These are phyloP conservation scores for Boloria selene DNA, from an alignment of 2,888 invertebrate species.

Conservation along the genomic window DNA sequence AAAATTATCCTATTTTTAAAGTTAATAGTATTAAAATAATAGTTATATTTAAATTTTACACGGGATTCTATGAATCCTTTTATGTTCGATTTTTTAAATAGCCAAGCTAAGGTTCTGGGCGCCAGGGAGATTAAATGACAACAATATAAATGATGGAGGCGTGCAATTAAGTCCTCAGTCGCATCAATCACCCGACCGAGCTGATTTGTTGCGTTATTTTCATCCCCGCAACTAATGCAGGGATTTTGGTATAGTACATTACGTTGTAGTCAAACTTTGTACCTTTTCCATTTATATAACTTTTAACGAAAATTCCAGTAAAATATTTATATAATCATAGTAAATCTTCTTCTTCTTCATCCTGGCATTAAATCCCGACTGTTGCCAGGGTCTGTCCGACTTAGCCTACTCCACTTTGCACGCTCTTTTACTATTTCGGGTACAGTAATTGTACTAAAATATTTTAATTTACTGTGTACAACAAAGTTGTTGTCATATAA, in stretches of 20 bases:
- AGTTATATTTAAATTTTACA: background rate
- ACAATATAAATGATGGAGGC: slow-evolving; percentile 68
- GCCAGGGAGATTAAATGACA: slow-evolving; percentile 62
- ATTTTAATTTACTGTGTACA: background rate
- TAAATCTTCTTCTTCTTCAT: no score
- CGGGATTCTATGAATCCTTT: slow-evolving; percentile 12
- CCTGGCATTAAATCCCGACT: no score
- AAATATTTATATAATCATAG: no score
- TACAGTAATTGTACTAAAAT: background rate
- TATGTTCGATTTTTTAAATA: slow-evolving; percentile 39
- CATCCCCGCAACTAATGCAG: slow-evolving; percentile 29
- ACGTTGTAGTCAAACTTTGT: no score
- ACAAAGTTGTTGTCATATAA: background rate
- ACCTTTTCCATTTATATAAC: no score
- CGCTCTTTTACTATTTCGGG: no score
- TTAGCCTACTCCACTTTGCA: no score
- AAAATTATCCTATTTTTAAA: no score
- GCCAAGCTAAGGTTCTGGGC: slow-evolving; percentile 28
- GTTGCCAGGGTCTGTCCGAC: no score
- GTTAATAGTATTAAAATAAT: no score
- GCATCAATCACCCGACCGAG: slow-evolving; percentile 62
- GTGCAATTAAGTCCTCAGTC: slow-evolving; percentile 58
- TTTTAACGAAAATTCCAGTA: no score
- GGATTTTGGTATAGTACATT: slow-evolving; percentile 5
- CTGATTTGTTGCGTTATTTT: slow-evolving; percentile 59